Evolutionary conservation across 2,797 vertebrate genomes (phyloP).

Genomic region (Tauraco hartlaubi): DNA sequence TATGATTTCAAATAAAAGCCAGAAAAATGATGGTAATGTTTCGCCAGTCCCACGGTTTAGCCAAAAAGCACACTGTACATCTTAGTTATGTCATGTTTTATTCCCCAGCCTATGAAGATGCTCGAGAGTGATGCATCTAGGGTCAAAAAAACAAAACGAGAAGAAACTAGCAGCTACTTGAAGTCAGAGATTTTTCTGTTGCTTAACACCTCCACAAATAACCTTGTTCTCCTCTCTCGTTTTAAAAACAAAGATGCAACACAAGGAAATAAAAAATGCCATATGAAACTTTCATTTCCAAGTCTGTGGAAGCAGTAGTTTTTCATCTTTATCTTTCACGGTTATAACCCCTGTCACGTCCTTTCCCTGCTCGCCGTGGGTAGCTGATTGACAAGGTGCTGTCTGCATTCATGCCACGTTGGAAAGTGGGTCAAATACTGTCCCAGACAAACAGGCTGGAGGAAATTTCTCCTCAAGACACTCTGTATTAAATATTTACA

Average conservation of each 20-base stretch:
- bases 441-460: background rate
- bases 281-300: slow-evolving; percentile 26
- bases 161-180: background rate
- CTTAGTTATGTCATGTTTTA: slow-evolving; percentile 70
- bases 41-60: slow-evolving; percentile 32
- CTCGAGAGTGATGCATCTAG: background rate
- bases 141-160: background rate
- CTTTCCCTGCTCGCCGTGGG: background rate
- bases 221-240: background rate
- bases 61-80: slow-evolving; percentile 54
- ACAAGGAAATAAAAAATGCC: slow-evolving; percentile 27
- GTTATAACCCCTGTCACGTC: background rate
- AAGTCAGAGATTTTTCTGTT: background rate
- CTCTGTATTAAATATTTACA: background rate
- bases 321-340: background rate
- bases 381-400: background rate
- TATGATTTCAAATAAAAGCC: slow-evolving; percentile 69
- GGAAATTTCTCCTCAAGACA: background rate
- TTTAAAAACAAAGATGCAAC: slow-evolving; percentile 30
- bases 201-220: slow-evolving; percentile 35
- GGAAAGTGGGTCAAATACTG: background rate
- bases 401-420: background rate
- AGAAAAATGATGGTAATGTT: slow-evolving; percentile 63
- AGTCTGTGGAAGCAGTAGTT: background rate
- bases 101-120: slow-evolving; percentile 40